A percentile compares a stretch with the other conserved stretches of the same genome.
These are phyloP conservation scores for Alectoris magna DNA, from an alignment of 2,797 vertebrate genomes.

Conservation along the genomic window DNA sequence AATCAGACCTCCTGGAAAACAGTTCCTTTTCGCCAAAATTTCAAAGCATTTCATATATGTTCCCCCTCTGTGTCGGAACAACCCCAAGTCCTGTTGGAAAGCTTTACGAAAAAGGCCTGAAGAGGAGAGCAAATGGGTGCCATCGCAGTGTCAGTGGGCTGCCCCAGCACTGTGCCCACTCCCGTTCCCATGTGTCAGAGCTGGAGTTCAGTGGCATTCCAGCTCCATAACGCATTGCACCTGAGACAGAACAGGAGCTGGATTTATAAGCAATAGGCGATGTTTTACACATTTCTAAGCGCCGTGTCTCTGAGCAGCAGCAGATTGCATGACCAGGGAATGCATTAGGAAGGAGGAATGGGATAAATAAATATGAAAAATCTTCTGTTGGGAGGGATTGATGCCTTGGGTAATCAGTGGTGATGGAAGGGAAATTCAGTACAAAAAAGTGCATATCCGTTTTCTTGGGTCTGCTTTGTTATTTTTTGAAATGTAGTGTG, in stretches of 20 bases:
- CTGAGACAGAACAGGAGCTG: background rate
- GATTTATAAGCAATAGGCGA: background rate
- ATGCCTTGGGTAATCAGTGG: slow-evolving; percentile 39
- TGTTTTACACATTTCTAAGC: slow-evolving; percentile 9
- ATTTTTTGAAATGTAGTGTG: background rate
- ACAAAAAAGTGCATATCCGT: background rate
- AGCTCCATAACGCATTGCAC: background rate
- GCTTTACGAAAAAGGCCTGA: background rate
- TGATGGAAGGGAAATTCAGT: slow-evolving; percentile 22
- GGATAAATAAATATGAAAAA: slow-evolving; percentile 41
- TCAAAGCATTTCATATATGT: background rate
- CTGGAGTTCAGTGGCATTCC: background rate
- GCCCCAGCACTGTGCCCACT: background rate
- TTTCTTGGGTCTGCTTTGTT: background rate
- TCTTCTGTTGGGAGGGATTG: slow-evolving; percentile 11
- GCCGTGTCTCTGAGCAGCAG: accelerated
- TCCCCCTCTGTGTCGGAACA: background rate
- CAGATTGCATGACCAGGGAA: background rate
- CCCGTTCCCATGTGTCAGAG: background rate
- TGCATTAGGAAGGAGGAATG: background rate
- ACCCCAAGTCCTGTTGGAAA: background rate
- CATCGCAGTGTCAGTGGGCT: accelerated
- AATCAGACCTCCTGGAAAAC: background rate
- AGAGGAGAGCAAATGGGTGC: accelerated
- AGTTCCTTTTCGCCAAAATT: background rate